Conservation (phyloP, 1,140 invertebrate species). For the Ladona fulva region DNA sequence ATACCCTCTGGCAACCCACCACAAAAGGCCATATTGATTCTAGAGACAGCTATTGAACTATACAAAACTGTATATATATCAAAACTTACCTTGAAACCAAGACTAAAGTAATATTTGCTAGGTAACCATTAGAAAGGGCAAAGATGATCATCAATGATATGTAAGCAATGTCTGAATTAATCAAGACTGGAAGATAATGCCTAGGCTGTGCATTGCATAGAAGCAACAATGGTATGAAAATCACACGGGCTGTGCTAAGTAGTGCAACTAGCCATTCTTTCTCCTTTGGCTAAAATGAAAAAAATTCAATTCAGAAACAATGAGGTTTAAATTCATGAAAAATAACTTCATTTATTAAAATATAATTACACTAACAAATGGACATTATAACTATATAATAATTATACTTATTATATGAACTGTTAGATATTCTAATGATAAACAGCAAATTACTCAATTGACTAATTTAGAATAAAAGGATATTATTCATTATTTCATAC, state of each 20-base stretch:
- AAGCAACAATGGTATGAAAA: conserved; percentile 76
- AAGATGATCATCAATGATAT: conserved; percentile 73
- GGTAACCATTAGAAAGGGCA: conserved; percentile 80
- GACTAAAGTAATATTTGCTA: conserved; percentile 78
- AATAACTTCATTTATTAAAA: too few species aligned
- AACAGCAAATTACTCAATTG: too few species aligned
- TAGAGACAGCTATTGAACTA: too few species aligned
- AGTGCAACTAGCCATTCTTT: conserved; percentile 52
- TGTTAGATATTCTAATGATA: too few species aligned
- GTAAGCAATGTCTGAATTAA: conserved; percentile 71
- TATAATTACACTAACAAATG: too few species aligned
- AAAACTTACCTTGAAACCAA: conserved; percentile 72
- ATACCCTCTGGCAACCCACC: too few species aligned
- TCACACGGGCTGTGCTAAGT: conserved; percentile 52
- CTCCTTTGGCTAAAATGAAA: conserved; percentile 46
- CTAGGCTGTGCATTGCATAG: conserved; percentile 79
- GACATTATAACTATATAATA: too few species aligned
- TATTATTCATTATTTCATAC: conserved; percentile 39
- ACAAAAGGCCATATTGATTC: too few species aligned
- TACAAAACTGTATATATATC: conserved; percentile 25
- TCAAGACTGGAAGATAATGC: conserved; percentile 62
- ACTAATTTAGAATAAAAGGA: too few species aligned
- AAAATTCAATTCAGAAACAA: background rate
- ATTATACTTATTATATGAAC: too few species aligned
- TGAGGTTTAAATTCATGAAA: too few species aligned